Conservation (phyloP, 2,888 invertebrate genomes). For the Campopleginae sp. region DNA sequence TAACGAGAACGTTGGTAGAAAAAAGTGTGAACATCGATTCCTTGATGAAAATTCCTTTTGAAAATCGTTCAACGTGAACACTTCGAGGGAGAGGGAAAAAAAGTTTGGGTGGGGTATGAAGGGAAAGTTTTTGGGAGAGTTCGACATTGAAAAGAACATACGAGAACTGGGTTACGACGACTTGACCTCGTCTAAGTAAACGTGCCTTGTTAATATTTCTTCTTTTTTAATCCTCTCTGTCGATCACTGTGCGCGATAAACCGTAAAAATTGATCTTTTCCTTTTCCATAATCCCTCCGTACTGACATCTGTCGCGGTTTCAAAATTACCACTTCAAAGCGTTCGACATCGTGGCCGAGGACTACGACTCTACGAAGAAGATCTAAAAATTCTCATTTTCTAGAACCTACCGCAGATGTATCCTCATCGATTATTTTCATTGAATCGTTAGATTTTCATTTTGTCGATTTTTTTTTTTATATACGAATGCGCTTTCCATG, state of each 20-base stretch:
- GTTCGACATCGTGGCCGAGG: constrained; percentile 36
- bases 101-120: neutral
- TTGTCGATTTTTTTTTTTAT: constrained; percentile 23
- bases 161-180: constrained; percentile 47
- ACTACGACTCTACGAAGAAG: constrained; percentile 54
- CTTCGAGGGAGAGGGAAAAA: neutral
- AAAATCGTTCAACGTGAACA: constrained; percentile 10
- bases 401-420: constrained; percentile 57
- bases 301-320: constrained; percentile 18
- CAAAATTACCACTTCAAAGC: constrained; percentile 40
- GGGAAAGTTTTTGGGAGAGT: constrained; percentile 37
- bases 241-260: constrained; percentile 61
- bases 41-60: neutral
- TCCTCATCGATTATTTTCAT: constrained; percentile 19
- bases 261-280: constrained; percentile 31
- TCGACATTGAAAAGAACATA: constrained; percentile 31
- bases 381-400: constrained; percentile 32
- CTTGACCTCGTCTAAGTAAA: constrained; percentile 56
- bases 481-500: constrained; percentile 55
- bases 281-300: constrained; percentile 7
- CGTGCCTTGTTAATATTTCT: constrained; percentile 37
- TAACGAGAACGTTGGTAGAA: neutral
- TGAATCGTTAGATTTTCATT: constrained; percentile 3
- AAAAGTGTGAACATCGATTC: neutral
- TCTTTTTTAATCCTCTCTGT: constrained; percentile 8